Evolutionary conservation across 2,797 vertebrate genomes (phyloP).

Genomic region (Chrosomus eos): DNA sequence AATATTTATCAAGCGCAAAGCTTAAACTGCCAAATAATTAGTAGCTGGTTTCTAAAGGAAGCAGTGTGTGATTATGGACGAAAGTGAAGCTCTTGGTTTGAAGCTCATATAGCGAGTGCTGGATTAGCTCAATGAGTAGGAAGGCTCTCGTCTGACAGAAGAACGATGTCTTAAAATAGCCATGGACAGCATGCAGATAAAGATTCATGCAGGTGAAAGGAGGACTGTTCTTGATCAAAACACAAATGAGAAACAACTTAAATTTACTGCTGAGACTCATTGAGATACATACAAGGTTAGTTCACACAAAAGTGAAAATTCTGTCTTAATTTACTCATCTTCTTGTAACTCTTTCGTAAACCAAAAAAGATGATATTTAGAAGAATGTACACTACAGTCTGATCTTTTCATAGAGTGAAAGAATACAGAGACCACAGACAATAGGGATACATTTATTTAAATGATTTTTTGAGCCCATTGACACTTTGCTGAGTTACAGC

Average conservation of each 20-base stretch:
- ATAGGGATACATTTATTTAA: neutral
- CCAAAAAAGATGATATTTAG: neutral
- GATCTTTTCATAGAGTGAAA: neutral
- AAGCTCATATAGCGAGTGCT: constrained; percentile 45
- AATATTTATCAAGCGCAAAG: neutral
- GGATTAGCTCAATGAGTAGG: constrained; percentile 50
- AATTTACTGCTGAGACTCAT: neutral
- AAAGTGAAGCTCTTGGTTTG: constrained; percentile 62
- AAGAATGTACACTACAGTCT: neutral
- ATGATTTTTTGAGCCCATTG: neutral
- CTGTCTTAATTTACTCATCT: neutral
- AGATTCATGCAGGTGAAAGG: constrained; percentile 42
- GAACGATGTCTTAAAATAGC: constrained; percentile 66
- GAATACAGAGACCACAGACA: neutral
- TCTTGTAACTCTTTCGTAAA: too few species aligned
- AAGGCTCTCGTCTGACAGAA: constrained; percentile 53
- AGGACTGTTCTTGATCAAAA: constrained; percentile 15
- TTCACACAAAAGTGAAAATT: neutral
- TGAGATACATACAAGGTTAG: neutral
- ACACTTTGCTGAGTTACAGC: neutral
- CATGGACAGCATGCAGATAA: constrained; percentile 38
- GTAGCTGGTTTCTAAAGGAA: neutral
- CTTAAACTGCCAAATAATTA: neutral
- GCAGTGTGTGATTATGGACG: constrained; percentile 43
- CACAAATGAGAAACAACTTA: neutral